These are phyloP conservation scores for Crotalus viridis DNA, from an alignment of 2,113 vertebrate species.

Conservation along the genomic window DNA sequence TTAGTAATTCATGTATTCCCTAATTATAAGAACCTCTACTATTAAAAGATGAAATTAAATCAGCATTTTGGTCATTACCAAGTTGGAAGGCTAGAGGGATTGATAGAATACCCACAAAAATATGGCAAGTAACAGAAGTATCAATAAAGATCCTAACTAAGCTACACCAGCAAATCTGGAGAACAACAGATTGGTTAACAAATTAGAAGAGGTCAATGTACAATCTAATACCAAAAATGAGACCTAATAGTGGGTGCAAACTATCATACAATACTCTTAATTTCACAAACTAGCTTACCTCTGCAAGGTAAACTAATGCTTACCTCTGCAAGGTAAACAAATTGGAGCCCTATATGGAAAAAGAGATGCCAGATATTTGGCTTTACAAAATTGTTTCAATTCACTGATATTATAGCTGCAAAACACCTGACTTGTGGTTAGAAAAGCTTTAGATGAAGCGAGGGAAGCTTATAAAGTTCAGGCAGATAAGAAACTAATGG, in stretches of 20 bases:
- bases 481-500: no score
- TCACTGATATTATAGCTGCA: neutral
- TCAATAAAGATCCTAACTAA: neutral
- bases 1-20: neutral
- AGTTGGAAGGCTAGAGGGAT: neutral
- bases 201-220: neutral
- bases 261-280: neutral
- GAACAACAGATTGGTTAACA: neutral
- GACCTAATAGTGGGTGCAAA: neutral
- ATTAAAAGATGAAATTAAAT: neutral
- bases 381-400: neutral
- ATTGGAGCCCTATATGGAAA: neutral
- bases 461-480: no score
- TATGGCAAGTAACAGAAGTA: neutral
- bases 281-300: neutral
- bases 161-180: neutral
- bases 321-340: neutral
- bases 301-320: neutral
- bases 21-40: neutral
- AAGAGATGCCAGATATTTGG: neutral
- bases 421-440: no score
- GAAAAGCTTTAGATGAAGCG: no score
- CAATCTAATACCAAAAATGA: neutral
- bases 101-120: neutral
- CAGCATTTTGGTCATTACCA: neutral